Evolutionary conservation across 2,113 vertebrate genomes (phyloP).

Genomic region (Illadopsis cleaveri): DNA sequence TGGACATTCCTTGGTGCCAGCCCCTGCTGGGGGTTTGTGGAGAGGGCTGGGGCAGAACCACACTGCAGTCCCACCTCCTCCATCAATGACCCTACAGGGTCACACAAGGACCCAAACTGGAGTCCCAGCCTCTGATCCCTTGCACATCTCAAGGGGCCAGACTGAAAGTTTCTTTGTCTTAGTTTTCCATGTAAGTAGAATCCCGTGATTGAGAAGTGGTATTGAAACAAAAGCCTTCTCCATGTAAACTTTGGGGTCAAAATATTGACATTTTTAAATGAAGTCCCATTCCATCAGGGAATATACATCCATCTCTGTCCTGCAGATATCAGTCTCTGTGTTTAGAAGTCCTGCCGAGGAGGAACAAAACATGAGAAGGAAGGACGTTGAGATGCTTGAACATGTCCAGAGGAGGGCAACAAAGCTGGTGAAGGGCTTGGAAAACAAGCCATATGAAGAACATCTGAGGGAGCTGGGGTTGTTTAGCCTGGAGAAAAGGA

Average conservation of each 20-base stretch:
- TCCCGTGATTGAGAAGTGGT: accelerated
- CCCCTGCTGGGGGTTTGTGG: not conserved
- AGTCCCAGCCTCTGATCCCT: not conserved
- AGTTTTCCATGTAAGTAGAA: not conserved
- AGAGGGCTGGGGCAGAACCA: not conserved
- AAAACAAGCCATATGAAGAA: too few species aligned
- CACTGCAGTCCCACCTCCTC: not conserved
- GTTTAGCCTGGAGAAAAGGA: too few species aligned
- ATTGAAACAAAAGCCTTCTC: not conserved
- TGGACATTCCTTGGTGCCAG: not conserved
- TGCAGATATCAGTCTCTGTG: not conserved
- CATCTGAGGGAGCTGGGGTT: too few species aligned
- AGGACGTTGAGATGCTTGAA: too few species aligned
- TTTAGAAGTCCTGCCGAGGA: not conserved
- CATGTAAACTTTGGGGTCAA: not conserved
- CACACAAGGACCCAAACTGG: too few species aligned
- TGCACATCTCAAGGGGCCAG: not conserved
- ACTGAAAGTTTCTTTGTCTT: not conserved
- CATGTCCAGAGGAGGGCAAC: too few species aligned
- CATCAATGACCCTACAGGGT: not conserved
- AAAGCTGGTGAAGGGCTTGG: too few species aligned
- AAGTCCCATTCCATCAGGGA: not conserved
- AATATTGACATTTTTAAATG: not conserved
- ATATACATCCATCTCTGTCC: not conserved
- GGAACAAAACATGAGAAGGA: too few species aligned